A percentile compares a stretch with the other conserved stretches of the same genome.
Evolutionary conservation across 2,113 vertebrate genomes (phyloP).

Genomic region (Cynoglossus semilaevis): DNA sequence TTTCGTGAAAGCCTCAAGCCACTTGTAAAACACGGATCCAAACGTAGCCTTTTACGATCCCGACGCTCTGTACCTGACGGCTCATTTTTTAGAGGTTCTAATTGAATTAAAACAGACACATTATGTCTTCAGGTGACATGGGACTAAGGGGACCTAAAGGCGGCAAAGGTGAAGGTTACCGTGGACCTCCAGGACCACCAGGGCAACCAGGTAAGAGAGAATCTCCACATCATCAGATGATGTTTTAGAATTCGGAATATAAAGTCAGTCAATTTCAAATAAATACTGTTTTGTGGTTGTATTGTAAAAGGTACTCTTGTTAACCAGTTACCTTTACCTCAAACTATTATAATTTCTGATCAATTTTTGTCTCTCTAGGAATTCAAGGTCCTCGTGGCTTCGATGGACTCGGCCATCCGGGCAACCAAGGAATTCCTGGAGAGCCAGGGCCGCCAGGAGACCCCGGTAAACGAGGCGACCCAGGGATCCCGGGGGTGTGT

Average conservation of each 20-base stretch:
- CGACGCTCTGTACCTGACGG: background rate
- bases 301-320: too few relatives aligned
- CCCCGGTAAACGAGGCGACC: slow-evolving; percentile 71
- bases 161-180: slow-evolving; percentile 71
- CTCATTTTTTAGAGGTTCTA: background rate
- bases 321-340: too few relatives aligned
- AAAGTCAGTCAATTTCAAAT: too few relatives aligned
- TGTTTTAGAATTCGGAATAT: too few relatives aligned
- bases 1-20: background rate
- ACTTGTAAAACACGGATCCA: background rate
- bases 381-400: slow-evolving; percentile 72
- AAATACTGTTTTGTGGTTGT: too few relatives aligned
- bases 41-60: background rate
- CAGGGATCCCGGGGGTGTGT: slow-evolving; percentile 74
- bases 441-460: slow-evolving; percentile 70
- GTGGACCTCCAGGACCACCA: slow-evolving; percentile 70
- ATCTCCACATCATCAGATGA: background rate
- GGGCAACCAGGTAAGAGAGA: slow-evolving; percentile 72
- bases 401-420: slow-evolving; percentile 72
- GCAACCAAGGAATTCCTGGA: slow-evolving; percentile 73
- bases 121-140: slow-evolving; percentile 64
- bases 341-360: too few relatives aligned
- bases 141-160: slow-evolving; percentile 76
- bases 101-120: background rate
- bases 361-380: slow-evolving; percentile 53